phyloP scores from a whole-genome alignment of 2,797 vertebrate genomes.

The Clamator glandarius region DNA sequence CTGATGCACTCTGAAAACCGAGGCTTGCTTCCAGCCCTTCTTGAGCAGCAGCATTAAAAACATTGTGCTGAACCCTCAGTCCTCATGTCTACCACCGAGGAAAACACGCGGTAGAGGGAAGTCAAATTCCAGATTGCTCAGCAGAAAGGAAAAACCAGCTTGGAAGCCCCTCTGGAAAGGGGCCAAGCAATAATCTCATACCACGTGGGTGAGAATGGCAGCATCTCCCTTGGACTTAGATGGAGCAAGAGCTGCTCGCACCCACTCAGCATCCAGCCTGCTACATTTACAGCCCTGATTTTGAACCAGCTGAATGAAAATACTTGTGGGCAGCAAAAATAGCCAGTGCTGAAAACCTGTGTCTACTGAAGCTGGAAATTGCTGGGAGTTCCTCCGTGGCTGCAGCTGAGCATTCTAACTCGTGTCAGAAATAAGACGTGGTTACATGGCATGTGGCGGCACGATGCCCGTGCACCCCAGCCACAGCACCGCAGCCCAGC shows the following conservation, averaged over 20 bases:
- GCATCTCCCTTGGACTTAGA: background rate
- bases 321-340: slow-evolving; percentile 1
- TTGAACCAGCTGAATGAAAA: slow-evolving; percentile 15
- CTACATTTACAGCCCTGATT: background rate
- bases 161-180: slow-evolving; percentile 22
- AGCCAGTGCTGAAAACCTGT: background rate
- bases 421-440: background rate
- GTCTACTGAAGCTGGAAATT: background rate
- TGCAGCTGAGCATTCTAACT: background rate
- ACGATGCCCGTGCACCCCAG: fast-evolving
- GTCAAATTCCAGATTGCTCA: slow-evolving; percentile 12
- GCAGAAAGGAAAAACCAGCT: background rate
- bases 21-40: background rate
- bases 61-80: background rate
- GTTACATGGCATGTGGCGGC: background rate
- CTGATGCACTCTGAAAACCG: background rate
- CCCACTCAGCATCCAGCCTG: background rate
- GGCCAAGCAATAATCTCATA: background rate
- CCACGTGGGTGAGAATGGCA: background rate
- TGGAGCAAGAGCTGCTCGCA: background rate
- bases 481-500: fast-evolving
- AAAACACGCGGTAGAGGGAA: background rate
- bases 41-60: background rate
- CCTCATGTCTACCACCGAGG: fast-evolving
- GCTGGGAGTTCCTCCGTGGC: slow-evolving; percentile 23